Percentiles rank a stretch among this genome's conserved stretches.
Evolutionary conservation across 2,797 vertebrate genomes (phyloP).

Genomic region (Avahi laniger): DNA sequence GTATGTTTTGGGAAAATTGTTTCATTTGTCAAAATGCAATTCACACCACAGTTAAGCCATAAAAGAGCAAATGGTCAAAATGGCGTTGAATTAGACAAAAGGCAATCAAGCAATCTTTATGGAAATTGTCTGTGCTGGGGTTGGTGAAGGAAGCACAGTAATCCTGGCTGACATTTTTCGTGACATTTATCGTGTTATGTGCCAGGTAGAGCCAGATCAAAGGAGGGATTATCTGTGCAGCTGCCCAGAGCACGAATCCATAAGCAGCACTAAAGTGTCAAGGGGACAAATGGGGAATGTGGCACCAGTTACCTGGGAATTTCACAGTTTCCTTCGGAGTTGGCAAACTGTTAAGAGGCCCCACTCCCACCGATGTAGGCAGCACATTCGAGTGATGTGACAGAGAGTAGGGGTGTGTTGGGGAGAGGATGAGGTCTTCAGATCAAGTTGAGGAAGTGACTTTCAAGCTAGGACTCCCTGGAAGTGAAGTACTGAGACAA

Average conservation of each 20-base stretch:
- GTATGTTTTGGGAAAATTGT: slow-evolving; percentile 5
- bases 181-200: not conserved
- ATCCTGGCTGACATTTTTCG: not conserved
- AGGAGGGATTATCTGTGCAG: slow-evolving; percentile 10
- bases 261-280: not conserved
- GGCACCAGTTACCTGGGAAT: not conserved
- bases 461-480: not conserved
- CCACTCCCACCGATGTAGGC: not conserved
- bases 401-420: not conserved
- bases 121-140: not conserved
- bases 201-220: not conserved
- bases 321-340: not conserved
- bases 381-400: not conserved
- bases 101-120: not conserved
- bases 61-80: slow-evolving; percentile 13
- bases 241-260: not conserved
- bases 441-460: not conserved
- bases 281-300: not conserved
- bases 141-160: not conserved
- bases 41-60: not conserved
- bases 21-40: slow-evolving; percentile 52
- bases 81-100: slow-evolving; percentile 21
- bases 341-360: not conserved
- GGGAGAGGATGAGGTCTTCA: not conserved
- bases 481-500: not conserved